These are phyloP conservation scores for Neoitamus cyanurus DNA, from an alignment of 2,888 invertebrate species.

Conservation along the genomic window DNA sequence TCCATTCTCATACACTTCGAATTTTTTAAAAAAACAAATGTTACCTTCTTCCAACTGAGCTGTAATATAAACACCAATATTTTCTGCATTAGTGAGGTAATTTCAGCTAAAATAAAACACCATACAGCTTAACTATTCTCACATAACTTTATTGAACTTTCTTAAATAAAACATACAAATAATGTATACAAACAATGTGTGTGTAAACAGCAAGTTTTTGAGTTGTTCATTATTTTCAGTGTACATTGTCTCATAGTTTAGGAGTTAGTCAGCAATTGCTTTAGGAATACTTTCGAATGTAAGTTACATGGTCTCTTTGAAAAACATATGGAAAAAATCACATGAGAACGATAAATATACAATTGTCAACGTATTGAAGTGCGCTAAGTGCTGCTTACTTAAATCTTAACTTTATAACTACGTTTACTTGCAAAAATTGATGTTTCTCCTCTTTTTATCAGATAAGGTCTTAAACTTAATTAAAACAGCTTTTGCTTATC, in stretches of 20 bases:
- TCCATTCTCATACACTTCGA: too few species aligned
- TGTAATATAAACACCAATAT: not conserved
- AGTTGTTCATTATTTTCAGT: not conserved
- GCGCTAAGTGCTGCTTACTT: constrained; percentile 30
- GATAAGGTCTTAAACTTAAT: constrained; percentile 17
- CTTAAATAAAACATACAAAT: constrained; percentile 28
- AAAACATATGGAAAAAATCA: not conserved
- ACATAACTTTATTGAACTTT: constrained; percentile 36
- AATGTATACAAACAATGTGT: constrained; percentile 6
- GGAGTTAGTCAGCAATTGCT: not conserved
- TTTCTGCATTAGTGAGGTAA: not conserved
- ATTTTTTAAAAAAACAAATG: too few species aligned
- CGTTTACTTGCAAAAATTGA: constrained; percentile 29
- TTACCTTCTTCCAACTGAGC: too few species aligned
- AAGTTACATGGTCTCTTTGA: not conserved
- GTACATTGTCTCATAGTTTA: not conserved
- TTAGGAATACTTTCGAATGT: not conserved
- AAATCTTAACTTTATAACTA: not conserved
- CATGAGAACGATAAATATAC: constrained; percentile 28
- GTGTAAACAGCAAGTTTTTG: not conserved
- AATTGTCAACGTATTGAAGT: not conserved
- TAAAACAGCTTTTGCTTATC: not conserved
- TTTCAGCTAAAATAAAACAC: not conserved
- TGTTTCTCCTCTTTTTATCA: constrained; percentile 19
- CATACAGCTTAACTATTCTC: not conserved